Evolutionary conservation across 2,888 invertebrate species (phyloP).

Genomic region (Cephus spinipes): DNA sequence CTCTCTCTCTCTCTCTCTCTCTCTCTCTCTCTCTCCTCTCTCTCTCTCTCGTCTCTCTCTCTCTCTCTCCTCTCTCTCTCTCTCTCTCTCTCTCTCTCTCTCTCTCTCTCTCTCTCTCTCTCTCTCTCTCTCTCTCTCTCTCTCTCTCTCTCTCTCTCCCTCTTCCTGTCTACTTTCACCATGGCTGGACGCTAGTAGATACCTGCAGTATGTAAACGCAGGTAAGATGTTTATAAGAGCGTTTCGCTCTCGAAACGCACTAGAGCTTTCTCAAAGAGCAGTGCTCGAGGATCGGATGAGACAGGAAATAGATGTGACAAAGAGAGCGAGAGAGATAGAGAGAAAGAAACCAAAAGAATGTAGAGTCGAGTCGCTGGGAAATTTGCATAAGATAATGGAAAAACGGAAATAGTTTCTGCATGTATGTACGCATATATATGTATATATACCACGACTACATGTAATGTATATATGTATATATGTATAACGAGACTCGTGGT

Average conservation of each 20-base stretch:
- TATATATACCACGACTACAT: too few species aligned
- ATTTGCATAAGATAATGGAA: too few species aligned
- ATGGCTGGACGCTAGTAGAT: too few species aligned
- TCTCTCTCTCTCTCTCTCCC: slow-evolving; percentile 5
- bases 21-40: slow-evolving; percentile 1
- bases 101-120: slow-evolving; percentile 2
- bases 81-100: slow-evolving; percentile 2
- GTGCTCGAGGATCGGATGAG: not conserved
- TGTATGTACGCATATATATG: too few species aligned
- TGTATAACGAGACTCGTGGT: too few species aligned
- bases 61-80: slow-evolving; percentile 6
- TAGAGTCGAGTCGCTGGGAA: too few species aligned
- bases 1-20: slow-evolving; percentile 1
- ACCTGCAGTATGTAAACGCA: too few species aligned
- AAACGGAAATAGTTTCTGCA: too few species aligned
- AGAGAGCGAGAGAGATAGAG: not conserved
- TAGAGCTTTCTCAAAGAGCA: too few species aligned
- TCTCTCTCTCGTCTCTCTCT: slow-evolving; percentile 2
- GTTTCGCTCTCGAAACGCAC: too few species aligned
- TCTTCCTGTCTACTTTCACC: slow-evolving; percentile 1
- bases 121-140: slow-evolving; percentile 6
- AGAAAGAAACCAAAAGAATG: not conserved
- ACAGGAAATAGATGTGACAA: not conserved
- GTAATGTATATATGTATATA: too few species aligned
- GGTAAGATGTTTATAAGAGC: too few species aligned